Base-by-base conservation (phyloP, 1,140 invertebrate species). In the Eriocheir sinensis region DNA sequence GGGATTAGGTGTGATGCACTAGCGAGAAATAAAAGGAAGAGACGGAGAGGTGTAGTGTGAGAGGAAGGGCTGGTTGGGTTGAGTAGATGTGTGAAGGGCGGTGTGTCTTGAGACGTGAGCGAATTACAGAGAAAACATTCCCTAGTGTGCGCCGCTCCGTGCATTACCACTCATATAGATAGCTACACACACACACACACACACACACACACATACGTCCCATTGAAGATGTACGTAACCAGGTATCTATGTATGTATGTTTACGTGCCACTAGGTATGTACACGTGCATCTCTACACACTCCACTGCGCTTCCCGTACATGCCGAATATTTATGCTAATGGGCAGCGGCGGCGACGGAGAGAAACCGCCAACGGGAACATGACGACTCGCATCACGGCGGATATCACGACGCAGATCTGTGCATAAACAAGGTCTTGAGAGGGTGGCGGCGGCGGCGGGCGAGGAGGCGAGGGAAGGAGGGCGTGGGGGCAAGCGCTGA, bases 111-210 rank as follows among this genome's bases (percentile, higher is more conserved):
- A 44, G 27, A 21, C 36, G 0, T 92, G 91, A 92, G 44, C 91
- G 81, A 85, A 92, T n/a, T 15, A 41, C 0, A 85, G 81, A 92
- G 81, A 81, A 80, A 92, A 40, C 48, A 34, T 27, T 15, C 15
- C 21, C 83, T n/a, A 12, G 27, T 44, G 40, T 72, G 48, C 81
- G 81, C n/a, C 72, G 80, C 32, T 92, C 80, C 27, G 41, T 15
- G 80, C 81, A 85, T 92, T 85, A 92, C 91, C 44, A 92, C 83
- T 38, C 32, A 93, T 89, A 93, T 88, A 93, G 83, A 93, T 89
- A 93, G 38, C 92, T 17, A 34, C 81, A 41, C 30, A 41, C 15
- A 40, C 79, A 86, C 89, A 90, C 40, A 53, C 89, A 48, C 41
- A 48, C n/a, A 48, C 41, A 89, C 86, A 89, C 40, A 89, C 86